These are phyloP conservation scores for Ferdinandea cuprea DNA, from an alignment of 2,888 invertebrate species.

Conservation along the genomic window DNA sequence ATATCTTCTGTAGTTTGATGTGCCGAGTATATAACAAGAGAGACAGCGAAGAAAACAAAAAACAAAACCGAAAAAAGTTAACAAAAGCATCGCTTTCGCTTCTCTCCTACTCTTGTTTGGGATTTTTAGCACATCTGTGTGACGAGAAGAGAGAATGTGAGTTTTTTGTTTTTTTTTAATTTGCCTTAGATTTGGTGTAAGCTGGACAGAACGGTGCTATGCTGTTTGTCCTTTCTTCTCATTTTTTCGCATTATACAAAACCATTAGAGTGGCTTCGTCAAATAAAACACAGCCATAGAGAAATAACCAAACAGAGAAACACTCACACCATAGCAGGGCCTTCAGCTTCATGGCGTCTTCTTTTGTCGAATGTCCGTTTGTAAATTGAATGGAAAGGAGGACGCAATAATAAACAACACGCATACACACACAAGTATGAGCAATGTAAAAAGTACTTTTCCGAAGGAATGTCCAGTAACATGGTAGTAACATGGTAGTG, in stretches of 20 bases:
- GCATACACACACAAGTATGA: not conserved
- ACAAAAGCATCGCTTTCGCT: conserved; percentile 2
- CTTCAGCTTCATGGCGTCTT: not conserved
- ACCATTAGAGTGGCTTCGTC: conserved; percentile 29
- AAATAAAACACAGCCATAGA: conserved; percentile 18
- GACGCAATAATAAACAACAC: conserved; percentile 17
- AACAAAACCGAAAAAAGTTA: conserved; percentile 27
- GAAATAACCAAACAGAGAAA: conserved; percentile 29
- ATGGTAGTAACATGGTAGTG: conserved; percentile 11
- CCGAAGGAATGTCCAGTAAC: conserved; percentile 52
- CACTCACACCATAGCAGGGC: conserved; percentile 11
- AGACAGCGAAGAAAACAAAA: conserved; percentile 31
- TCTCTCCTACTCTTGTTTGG: conserved; percentile 10
- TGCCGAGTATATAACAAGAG: conserved; percentile 23
- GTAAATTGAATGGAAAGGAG: conserved; percentile 53
- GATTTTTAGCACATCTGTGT: conserved; percentile 19
- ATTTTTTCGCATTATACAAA: conserved; percentile 9
- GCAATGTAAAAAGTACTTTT: not conserved
- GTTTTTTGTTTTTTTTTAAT: conserved; percentile 3
- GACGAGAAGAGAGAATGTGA: conserved; percentile 23
- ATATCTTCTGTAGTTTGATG: conserved; percentile 15
- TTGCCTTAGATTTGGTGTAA: conserved; percentile 9
- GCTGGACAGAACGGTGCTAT: not conserved
- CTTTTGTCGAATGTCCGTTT: conserved; percentile 50
- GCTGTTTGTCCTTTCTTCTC: conserved; percentile 1